Evolutionary conservation across 2,797 vertebrate species (phyloP), one percentile per base, ranked within the genome.

Genomic region (Gambelia wislizenii): DNA sequence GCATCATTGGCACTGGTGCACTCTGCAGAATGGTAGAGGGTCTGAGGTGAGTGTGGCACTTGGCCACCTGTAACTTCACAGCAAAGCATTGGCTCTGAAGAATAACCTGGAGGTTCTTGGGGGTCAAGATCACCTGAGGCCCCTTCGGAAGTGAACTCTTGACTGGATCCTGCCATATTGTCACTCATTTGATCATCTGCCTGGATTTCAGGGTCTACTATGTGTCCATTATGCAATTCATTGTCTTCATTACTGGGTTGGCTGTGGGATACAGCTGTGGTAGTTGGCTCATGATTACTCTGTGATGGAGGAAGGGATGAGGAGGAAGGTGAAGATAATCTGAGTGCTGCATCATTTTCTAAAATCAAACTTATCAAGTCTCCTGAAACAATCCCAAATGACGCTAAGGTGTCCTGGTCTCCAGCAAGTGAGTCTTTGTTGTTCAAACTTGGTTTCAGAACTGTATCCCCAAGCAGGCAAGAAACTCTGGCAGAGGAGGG

Each of bases 291-390:
- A 42, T 12, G 89, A 85, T 93, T 95, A 92, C 94, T 95, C 92
- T 92, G 89, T 79, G 95, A 82, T 33, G 39, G 78, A 59, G 91
- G 78, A 91, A 92, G 56, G 90, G 94, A 93, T 94, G 95, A 78
- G 92, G 89, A 94, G 90, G 91, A 89, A 91, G 89, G 44, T 87
- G 87, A 90, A 90, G 90, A 92, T 87, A 93, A 84, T 64, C 0
- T 92, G 95, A 93, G 91, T 56, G 94, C 91, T 47, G 95, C 89
- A 87, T 94, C 92, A 91, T 97, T 96, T 85, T 97, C 96, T 89
- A 99, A 94, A 82, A 98, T 87, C 76, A 99, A 96, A 87, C 97
- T 98, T 96, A 99, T 97, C 96, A 99, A 95, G 92, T 99, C 99
- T 91, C 99, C 99, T 84, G 98, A 98, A 91, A 99, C 98, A 84